These are phyloP conservation scores for Phortica magna DNA, from an alignment of 2,888 invertebrate genomes.

Conservation along the genomic window DNA sequence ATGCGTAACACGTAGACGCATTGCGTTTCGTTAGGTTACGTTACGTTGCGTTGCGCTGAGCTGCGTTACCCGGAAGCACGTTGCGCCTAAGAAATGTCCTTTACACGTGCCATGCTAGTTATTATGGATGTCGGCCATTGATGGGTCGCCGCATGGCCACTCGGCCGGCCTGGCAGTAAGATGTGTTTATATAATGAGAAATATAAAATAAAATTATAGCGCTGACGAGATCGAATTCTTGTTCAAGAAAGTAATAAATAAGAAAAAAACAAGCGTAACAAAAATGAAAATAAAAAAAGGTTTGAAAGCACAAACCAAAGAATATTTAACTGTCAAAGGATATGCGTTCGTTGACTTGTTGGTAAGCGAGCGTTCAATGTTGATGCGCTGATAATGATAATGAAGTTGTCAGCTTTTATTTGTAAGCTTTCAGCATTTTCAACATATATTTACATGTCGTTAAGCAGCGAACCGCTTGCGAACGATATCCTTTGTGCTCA, in stretches of 20 bases:
- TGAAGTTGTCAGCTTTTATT: not conserved
- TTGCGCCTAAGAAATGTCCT: slow-evolving; percentile 18
- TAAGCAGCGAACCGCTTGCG: not conserved
- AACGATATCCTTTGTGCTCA: not conserved
- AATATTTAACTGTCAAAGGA: not conserved
- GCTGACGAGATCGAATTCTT: not conserved
- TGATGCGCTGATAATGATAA: not conserved
- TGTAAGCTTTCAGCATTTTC: not conserved
- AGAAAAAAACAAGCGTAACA: not conserved
- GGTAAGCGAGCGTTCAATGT: not conserved
- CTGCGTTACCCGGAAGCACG: not conserved
- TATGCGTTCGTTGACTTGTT: too few species aligned
- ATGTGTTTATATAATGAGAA: not conserved
- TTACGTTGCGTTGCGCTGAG: not conserved
- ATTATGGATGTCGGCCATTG: slow-evolving; percentile 15
- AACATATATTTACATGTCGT: not conserved
- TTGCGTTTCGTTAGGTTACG: not conserved
- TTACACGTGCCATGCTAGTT: slow-evolving; percentile 22
- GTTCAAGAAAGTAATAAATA: slow-evolving; percentile 1
- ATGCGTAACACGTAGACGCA: slow-evolving; percentile 22
- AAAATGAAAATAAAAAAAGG: slow-evolving; percentile 2
- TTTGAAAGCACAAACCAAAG: not conserved
- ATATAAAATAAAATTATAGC: not conserved
- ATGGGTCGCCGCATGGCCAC: not conserved
- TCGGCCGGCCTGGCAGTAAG: not conserved